Conservation (phyloP, 2,113 vertebrate species). For the Mormyrus lacerda region DNA sequence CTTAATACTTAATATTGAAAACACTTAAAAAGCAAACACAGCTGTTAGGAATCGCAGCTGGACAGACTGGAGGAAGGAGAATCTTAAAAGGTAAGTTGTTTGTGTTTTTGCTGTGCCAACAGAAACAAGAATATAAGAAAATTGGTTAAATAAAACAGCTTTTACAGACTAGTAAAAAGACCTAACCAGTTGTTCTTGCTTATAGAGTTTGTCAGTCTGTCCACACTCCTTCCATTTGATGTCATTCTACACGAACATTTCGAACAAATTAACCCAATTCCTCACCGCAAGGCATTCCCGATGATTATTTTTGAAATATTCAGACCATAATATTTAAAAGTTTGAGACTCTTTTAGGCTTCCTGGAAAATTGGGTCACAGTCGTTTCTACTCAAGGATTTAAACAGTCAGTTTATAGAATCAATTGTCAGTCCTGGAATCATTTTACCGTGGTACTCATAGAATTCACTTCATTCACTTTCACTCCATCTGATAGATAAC, state of each 20-base stretch:
- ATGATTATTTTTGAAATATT: not conserved
- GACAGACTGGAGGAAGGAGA: not conserved
- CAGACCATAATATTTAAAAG: not conserved
- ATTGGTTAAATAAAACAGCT: not conserved
- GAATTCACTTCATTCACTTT: not conserved
- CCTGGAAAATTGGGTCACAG: not conserved
- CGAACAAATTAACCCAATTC: not conserved
- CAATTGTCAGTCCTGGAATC: not conserved
- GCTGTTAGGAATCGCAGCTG: not conserved
- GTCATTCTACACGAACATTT: not conserved
- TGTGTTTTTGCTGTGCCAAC: not conserved
- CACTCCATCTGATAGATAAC: not conserved
- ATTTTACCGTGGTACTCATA: not conserved
- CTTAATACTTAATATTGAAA: not conserved
- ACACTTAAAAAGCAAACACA: not conserved
- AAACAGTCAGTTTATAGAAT: not conserved
- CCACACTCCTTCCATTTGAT: not conserved
- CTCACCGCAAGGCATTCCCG: not conserved
- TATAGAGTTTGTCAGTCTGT: not conserved
- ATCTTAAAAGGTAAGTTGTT: not conserved
- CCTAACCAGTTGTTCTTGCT: not conserved
- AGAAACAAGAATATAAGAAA: not conserved
- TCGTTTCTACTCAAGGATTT: not conserved
- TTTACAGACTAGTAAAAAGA: not conserved
- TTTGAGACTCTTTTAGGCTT: not conserved